Evolutionary conservation across 64 coral and sea anemone species (phyloP), one percentile per base, ranked within the genome.

Genomic region (Montipora sp.): DNA sequence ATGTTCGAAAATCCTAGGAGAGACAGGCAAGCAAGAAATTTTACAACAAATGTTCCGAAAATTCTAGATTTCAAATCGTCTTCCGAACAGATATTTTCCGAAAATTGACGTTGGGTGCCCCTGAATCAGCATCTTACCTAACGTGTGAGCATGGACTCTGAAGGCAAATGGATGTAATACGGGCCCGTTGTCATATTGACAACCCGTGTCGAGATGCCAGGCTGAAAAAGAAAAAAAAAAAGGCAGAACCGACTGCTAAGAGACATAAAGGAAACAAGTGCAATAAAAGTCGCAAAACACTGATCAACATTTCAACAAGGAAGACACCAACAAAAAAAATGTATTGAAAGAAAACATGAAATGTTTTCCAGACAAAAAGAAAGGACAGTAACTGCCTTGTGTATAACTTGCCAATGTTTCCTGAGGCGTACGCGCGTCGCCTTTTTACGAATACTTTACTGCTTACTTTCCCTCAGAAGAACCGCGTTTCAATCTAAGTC

Each of bases 141-240:
- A 77, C 6, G 78, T 78, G 46, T 99, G 98, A 11, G 98, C 89
- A 72, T 99, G 98, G 8, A 99, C 98, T 77, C 98, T 76, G 77
- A 99, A 99, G 3, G 94, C 94, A 87, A 99, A 99, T 1, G 98
- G 98, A 73, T 99, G 94, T 27, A 99, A 70, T 36, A 81, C 81
- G 0, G 94, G 57, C 27, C 93, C 88, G 43, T 90, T 78, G 8
- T 15, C 20, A 58, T 99, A 99, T 16, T 51, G 27, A 70, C 98
- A 99, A 6, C 91, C 94, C 20, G 81, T 85, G 78, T 99, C 92
- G 27, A 99, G 80, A 92, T 99, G 91, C 78, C 90, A 93, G 22
- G 84, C 98, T 99, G 45, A 94, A 88, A 81, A 59, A n/a, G n/a
- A n/a, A n/a, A 23, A 2, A 5, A 2, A 63, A 63, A 63, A 63